Evolutionary conservation across 2,113 vertebrate genomes (phyloP).

Genomic region (Paratilapia polleni): DNA sequence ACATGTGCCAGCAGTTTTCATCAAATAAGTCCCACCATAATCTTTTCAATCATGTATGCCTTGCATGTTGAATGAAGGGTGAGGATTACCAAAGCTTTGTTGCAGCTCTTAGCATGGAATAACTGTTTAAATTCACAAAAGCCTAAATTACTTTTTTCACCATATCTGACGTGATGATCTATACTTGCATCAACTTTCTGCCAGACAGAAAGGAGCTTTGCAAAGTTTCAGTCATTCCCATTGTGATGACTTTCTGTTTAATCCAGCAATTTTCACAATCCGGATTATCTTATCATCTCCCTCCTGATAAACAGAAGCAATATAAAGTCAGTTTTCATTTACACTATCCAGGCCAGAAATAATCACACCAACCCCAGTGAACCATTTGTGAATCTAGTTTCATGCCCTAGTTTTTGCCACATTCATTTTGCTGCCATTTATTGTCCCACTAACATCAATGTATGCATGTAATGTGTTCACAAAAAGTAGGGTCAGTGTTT

Average conservation of each 20-base stretch:
- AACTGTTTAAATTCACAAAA: constrained; percentile 58
- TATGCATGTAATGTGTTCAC: neutral
- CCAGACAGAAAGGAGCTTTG: constrained; percentile 48
- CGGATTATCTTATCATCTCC: constrained; percentile 76
- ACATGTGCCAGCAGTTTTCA: constrained; percentile 39
- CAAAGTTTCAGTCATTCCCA: constrained; percentile 68
- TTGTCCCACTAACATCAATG: neutral
- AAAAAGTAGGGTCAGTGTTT: neutral
- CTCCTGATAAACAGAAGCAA: constrained; percentile 61
- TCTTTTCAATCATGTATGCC: constrained; percentile 63
- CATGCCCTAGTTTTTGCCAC: constrained; percentile 39
- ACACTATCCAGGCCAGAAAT: constrained; percentile 65
- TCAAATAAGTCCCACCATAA: constrained; percentile 49
- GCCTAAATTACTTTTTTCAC: constrained; percentile 57
- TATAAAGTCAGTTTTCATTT: constrained; percentile 70
- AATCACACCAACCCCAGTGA: constrained; percentile 34
- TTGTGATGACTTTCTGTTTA: constrained; percentile 73
- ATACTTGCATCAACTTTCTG: constrained; percentile 48
- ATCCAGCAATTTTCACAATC: constrained; percentile 77
- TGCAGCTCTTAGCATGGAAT: constrained; percentile 34
- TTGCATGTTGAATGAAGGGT: constrained; percentile 58
- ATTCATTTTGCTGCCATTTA: constrained; percentile 25
- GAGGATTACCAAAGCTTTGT: constrained; percentile 62
- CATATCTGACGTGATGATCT: constrained; percentile 62
- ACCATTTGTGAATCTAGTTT: constrained; percentile 31